phyloP scores from a whole-genome alignment of 2,113 vertebrate species.

The Zingel zingel region DNA sequence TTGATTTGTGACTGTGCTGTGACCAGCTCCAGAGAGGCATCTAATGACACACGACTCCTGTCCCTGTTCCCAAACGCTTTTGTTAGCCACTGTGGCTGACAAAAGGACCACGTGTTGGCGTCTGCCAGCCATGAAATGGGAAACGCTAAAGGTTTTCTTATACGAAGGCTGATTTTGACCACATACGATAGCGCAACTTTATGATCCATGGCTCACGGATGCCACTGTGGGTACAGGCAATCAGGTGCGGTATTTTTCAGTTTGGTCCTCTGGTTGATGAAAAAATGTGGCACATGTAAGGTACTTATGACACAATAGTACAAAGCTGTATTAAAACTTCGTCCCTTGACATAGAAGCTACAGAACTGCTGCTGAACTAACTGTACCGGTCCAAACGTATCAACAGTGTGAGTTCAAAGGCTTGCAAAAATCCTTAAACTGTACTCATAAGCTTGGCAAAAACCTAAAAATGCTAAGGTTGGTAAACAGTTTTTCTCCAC shows the following conservation, averaged over 20 bases:
- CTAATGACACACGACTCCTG: conserved; percentile 66
- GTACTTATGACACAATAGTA: neutral
- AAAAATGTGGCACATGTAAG: conserved; percentile 23
- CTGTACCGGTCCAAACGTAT: neutral
- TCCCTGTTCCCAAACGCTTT: conserved; percentile 55
- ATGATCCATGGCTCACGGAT: conserved; percentile 13
- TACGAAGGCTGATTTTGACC: conserved; percentile 34
- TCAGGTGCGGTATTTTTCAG: conserved; percentile 6
- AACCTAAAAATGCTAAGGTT: conserved; percentile 43
- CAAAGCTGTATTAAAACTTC: conserved; percentile 15
- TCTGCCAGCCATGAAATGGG: conserved; percentile 46
- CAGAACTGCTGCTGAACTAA: conserved; percentile 6
- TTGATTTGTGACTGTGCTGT: conserved; percentile 68
- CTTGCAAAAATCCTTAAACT: conserved; percentile 48
- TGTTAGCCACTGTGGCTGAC: conserved; percentile 38
- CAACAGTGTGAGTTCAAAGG: conserved; percentile 43
- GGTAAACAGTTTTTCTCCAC: conserved; percentile 57
- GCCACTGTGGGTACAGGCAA: conserved; percentile 17
- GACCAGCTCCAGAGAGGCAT: conserved; percentile 54
- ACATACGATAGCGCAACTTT: conserved; percentile 28
- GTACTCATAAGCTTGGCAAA: conserved; percentile 39
- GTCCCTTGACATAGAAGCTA: neutral
- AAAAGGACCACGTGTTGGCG: conserved; percentile 31
- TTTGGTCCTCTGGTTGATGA: conserved; percentile 10
- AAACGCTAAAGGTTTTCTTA: conserved; percentile 47